Conservation (phyloP, 2,888 invertebrate species). For the Drosophila mayaguana region DNA sequence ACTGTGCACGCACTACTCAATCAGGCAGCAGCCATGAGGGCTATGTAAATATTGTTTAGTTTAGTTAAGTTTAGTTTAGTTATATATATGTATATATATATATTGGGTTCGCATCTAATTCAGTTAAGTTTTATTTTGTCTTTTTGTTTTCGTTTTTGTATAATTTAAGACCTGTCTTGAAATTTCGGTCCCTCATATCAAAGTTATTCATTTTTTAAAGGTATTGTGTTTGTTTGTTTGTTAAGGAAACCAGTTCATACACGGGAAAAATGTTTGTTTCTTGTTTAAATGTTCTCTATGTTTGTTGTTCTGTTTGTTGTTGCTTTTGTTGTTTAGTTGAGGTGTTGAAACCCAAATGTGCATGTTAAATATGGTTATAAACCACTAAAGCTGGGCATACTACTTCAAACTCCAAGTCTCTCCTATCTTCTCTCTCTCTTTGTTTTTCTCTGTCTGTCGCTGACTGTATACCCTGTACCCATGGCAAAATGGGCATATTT, state of each 20-base stretch:
- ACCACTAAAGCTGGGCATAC: slow-evolving; percentile 75
- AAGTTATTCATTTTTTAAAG: slow-evolving; percentile 54
- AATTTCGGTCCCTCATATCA: slow-evolving; percentile 81
- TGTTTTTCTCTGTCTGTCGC: background rate
- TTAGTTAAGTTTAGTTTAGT: background rate
- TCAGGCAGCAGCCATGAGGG: slow-evolving; percentile 12
- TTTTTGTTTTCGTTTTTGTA: slow-evolving; percentile 13
- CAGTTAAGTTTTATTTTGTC: slow-evolving; percentile 10
- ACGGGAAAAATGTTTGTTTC: slow-evolving; percentile 51
- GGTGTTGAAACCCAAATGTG: slow-evolving; percentile 75
- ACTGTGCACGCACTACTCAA: slow-evolving; percentile 37
- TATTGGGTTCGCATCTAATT: slow-evolving; percentile 4
- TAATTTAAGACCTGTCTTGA: slow-evolving; percentile 74
- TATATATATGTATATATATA: background rate
- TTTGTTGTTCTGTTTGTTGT: slow-evolving; percentile 21
- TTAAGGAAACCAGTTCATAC: slow-evolving; percentile 76
- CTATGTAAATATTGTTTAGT: slow-evolving; percentile 21
- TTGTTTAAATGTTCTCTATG: slow-evolving; percentile 14
- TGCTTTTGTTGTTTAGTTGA: slow-evolving; percentile 33
- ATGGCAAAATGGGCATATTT: slow-evolving; percentile 3
- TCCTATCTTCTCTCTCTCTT: background rate
- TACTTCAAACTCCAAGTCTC: slow-evolving; percentile 28
- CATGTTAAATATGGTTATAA: slow-evolving; percentile 46
- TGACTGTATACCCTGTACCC: slow-evolving; percentile 2
- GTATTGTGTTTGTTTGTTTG: slow-evolving; percentile 45